phyloP scores from a whole-genome alignment of 2,888 invertebrate species.

The Mellilla xanthometata region DNA sequence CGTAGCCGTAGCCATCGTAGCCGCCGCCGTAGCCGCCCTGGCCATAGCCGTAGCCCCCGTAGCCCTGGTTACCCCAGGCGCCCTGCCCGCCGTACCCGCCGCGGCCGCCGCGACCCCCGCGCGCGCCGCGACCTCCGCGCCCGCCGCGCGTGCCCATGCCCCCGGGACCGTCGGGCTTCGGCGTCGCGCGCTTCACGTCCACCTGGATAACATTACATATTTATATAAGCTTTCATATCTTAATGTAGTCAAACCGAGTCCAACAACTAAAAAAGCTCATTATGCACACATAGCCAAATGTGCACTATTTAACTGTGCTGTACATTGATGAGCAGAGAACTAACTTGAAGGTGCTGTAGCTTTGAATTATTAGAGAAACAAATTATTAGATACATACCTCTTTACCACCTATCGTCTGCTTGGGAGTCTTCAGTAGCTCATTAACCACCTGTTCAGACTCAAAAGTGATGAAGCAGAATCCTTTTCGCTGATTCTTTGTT shows the following conservation, averaged over 20 bases:
- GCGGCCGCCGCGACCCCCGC: slow-evolving; percentile 88
- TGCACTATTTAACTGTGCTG: no score
- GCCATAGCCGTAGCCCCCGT: slow-evolving; percentile 87
- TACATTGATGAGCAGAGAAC: background rate
- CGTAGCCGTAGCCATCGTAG: slow-evolving; percentile 88
- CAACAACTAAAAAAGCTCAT: no score
- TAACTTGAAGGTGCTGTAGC: no score
- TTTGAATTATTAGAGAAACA: no score
- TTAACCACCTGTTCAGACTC: slow-evolving; percentile 97
- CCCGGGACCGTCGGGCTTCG: slow-evolving; percentile 91
- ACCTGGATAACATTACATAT: slow-evolving; percentile 83
- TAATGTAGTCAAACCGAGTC: no score
- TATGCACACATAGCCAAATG: no score
- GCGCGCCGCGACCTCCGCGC: slow-evolving; percentile 85
- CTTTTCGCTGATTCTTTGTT: slow-evolving; percentile 97
- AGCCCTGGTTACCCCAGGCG: slow-evolving; percentile 86
- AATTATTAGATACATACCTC: slow-evolving; percentile 85
- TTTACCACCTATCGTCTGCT: slow-evolving; percentile 96
- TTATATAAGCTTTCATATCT: no score
- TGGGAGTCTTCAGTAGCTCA: slow-evolving; percentile 94
- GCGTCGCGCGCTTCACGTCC: slow-evolving; percentile 97
- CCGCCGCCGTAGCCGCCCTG: slow-evolving; percentile 88
- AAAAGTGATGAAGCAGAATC: slow-evolving; percentile 98
- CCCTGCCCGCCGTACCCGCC: slow-evolving; percentile 86
- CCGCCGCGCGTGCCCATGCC: slow-evolving; percentile 85